Evolutionary conservation across 2,113 vertebrate species (phyloP), one percentile per base, ranked within the genome.

Genomic region (Hirundichthys speculiger): DNA sequence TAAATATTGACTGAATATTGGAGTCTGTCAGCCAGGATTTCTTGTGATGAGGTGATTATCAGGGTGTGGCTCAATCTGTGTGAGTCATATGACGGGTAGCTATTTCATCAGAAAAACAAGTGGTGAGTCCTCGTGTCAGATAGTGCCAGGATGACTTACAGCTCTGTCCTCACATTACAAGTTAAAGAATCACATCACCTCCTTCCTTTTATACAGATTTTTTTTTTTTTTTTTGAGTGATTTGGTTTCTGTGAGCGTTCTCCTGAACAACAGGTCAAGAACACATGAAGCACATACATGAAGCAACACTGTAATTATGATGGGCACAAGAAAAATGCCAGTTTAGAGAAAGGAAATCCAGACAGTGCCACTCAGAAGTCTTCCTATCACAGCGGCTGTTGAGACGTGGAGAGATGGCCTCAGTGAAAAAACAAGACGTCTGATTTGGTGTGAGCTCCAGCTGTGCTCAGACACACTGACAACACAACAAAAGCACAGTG

Each of bases 381-480:
- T 49, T 18, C 24, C 34, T 50, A 16, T 54, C 14, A 43, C 40
- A 39, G 50, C 4, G 40, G 11, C 30, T 34, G 30, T 2, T 10
- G 48, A 61, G 39, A 52, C 49, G 19, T 0, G 27, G 18, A 43
- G 24, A 10, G 5, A 64, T 13, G 3, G 30, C 48, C 51, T 61
- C 52, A 20, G 53, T 64, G 50, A 55, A 62, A n/a, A 41, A 76
- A 72, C 39, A 50, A 40, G 21, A 22, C 25, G 51, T 73, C 48
- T 66, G 69, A 77, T 80, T 54, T 59, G 66, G n/a, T 67, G 56
- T 47, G 43, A 45, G 18, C 64, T 56, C 66, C 73, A 75, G 75
- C 84, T 82, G 75, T 72, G 81, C 65, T 30, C 53, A 73, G 63
- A 64, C 74, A 72, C 11, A 34, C 50, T 0, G 2, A 46, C 12